Evolutionary conservation across 2,888 invertebrate species (phyloP), one percentile per base, ranked within the genome.

Genomic region (Drosophila yooni): DNA sequence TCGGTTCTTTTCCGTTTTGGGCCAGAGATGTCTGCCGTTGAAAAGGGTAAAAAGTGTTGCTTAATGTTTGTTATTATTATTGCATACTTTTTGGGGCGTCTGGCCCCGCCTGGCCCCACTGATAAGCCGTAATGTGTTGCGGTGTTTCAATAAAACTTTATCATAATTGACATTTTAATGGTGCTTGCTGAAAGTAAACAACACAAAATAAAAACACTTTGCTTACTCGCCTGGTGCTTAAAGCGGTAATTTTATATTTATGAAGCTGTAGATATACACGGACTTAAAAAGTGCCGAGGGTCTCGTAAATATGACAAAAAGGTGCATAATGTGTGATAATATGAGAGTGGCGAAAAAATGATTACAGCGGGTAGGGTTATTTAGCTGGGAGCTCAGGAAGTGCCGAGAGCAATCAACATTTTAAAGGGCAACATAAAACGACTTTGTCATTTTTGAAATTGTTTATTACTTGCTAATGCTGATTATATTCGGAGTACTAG

Each of bases 131-230:
- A 89, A 89, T 87, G 89, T 79, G 84, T 72, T 79, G 74, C 83
- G 88, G 85, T 82, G 85, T 87, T 85, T 76, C 85, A 83, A 87
- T 89, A 88, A 87, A 89, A 88, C 83, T 89, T 89, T 83, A 89
- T 87, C 87, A 87, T 87, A 88, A 87, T 87, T 87, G 87, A 89
- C 87, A 84, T 83, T 87, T 89, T 87, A 87, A 87, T 89, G 85
- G 85, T 52, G 70, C 46, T 62, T 54, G 46, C 72, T 48, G 77
- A 64, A 53, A 61, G 31, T 56, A 43, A 25, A n/a, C 51, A 54
- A 29, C 46, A 50, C 52, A 54, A 56, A 43, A 27, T 21, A 54
- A 46, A 31, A 36, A 33, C 56, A 57, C 63, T 53, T 48, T 64
- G 69, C 73, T 61, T 64, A 72, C 69, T 74, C 65, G 58, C 52